Conservation (phyloP, 1,140 invertebrate genomes). For the Chrysomallon squamiferum region DNA sequence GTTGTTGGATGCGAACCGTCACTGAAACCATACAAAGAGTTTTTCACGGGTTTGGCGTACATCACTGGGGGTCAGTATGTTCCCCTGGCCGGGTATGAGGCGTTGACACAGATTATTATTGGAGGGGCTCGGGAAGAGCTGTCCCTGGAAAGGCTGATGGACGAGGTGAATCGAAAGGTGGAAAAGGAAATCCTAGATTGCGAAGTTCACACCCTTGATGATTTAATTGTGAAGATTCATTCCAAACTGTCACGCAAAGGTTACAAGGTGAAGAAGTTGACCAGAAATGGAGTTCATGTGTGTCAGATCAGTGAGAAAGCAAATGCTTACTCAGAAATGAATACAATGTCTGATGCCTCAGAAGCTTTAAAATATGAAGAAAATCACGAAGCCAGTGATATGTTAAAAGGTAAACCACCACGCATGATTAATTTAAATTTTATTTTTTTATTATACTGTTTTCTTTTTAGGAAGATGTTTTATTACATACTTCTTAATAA, state of each 20-base stretch:
- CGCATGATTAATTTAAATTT: no score
- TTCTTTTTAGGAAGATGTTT: no score
- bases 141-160: constrained; percentile 47
- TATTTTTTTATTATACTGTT: no score
- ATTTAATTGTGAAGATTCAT: constrained; percentile 29
- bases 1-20: constrained; percentile 50
- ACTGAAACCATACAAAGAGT: constrained; percentile 49
- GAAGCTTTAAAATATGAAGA: no score
- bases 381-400: no score
- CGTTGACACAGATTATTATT: constrained; percentile 44
- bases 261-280: constrained; percentile 25
- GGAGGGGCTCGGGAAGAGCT: constrained; percentile 55
- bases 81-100: constrained; percentile 36
- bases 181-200: constrained; percentile 21
- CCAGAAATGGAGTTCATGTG: constrained; percentile 21
- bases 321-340: constrained; percentile 18
- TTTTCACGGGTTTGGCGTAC: constrained; percentile 51
- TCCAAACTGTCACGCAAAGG: constrained; percentile 28
- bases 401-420: no score
- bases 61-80: constrained; percentile 57
- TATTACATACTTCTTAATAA: no score
- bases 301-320: constrained; percentile 10
- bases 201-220: constrained; percentile 27
- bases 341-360: constrained; percentile 21
- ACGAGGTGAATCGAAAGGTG: constrained; percentile 41